Conservation (phyloP, 2,797 vertebrate genomes). For the Rhabdophis nuchalis region DNA sequence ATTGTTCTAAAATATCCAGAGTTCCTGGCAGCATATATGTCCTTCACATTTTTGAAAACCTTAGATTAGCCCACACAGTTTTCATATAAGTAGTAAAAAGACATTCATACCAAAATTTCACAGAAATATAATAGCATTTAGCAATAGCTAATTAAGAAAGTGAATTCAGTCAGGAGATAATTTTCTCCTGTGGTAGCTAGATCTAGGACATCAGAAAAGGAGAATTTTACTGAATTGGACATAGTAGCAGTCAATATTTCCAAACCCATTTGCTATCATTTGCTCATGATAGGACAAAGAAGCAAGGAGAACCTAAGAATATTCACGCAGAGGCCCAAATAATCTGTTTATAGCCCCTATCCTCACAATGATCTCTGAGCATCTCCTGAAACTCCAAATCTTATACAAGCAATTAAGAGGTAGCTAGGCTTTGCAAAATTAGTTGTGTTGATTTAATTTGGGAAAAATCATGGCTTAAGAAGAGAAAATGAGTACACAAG, state of each 20-base stretch:
- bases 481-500: not conserved
- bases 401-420: not conserved
- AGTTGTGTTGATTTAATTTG: not conserved
- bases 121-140: not conserved
- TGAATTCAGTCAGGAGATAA: not conserved
- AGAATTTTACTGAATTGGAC: not conserved
- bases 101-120: not conserved
- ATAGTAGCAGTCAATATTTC: not conserved
- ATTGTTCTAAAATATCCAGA: not conserved
- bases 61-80: not conserved
- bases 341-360: not conserved
- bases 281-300: not conserved
- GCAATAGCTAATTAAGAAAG: not conserved
- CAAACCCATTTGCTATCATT: not conserved
- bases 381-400: not conserved
- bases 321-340: not conserved
- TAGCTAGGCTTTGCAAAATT: not conserved
- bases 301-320: not conserved
- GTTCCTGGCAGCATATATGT: not conserved
- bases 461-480: not conserved
- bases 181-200: not conserved
- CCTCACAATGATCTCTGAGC: not conserved
- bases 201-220: not conserved
- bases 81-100: not conserved
- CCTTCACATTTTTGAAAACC: not conserved